Conservation (phyloP, 2,888 invertebrate species). For the Scrobipalpa costella region DNA sequence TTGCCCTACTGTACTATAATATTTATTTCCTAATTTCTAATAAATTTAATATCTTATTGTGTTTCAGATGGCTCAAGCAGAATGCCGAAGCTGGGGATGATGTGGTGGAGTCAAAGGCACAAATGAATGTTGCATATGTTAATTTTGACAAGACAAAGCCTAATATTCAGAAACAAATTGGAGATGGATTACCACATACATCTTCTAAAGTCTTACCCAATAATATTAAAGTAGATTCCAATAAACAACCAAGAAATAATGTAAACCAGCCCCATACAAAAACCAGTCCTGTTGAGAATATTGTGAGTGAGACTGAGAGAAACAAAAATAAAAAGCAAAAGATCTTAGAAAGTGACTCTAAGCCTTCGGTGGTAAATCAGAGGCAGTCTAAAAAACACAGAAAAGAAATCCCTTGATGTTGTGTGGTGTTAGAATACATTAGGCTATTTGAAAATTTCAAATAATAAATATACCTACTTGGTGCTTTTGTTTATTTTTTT, state of each 20-base stretch:
- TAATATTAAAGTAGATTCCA: background rate
- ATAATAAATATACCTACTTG: background rate
- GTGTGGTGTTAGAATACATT: background rate
- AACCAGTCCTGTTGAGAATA: conserved; percentile 45
- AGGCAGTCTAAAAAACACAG: conserved; percentile 60
- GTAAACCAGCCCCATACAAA: conserved; percentile 31
- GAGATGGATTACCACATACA: conserved; percentile 47
- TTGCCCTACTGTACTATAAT: no score
- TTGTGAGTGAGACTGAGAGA: conserved; percentile 46
- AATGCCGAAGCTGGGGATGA: conserved; percentile 59
- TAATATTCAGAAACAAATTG: conserved; percentile 50
- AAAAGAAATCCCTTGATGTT: conserved; percentile 42
- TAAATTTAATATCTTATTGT: conserved; percentile 15
- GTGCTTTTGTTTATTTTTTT: background rate
- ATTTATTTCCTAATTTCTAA: no score
- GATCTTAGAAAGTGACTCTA: conserved; percentile 45
- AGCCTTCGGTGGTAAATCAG: conserved; percentile 45
- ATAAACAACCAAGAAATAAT: conserved; percentile 30
- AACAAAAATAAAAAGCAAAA: conserved; percentile 53
- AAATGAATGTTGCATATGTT: conserved; percentile 62
- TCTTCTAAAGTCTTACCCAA: conserved; percentile 38
- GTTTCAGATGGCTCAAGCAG: conserved; percentile 52
- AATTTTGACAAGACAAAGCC: conserved; percentile 74
- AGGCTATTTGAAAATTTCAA: background rate
- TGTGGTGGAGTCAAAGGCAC: conserved; percentile 44